These are phyloP conservation scores for Drosophila quadrilineata DNA, from an alignment of 1,140 invertebrate species.

Conservation along the genomic window DNA sequence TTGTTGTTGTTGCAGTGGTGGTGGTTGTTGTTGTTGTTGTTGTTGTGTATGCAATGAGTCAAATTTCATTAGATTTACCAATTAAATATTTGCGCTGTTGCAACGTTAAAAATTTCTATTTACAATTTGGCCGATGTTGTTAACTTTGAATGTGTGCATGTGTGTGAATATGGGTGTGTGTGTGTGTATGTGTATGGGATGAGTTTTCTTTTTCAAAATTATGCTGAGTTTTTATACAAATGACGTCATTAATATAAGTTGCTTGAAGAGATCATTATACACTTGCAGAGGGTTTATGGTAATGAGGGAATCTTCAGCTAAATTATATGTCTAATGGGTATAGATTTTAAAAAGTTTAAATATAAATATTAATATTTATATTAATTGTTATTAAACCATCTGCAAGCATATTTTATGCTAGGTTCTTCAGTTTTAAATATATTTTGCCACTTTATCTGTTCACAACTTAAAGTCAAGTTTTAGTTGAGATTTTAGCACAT, in stretches of 20 bases:
- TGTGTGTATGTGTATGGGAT: constrained; percentile 1
- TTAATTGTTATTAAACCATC: too few relatives aligned
- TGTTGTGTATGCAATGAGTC: constrained; percentile 70
- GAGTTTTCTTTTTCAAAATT: constrained; percentile 3
- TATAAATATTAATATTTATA: too few relatives aligned
- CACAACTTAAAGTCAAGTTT: constrained; percentile 12
- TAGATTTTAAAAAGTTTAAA: too few relatives aligned
- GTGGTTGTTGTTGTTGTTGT: constrained; percentile 34
- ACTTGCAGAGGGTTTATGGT: too few relatives aligned
- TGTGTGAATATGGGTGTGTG: neutral
- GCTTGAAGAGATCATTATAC: too few relatives aligned
- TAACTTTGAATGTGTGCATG: constrained; percentile 3
- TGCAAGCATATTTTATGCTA: too few relatives aligned
- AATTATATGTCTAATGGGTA: too few relatives aligned
- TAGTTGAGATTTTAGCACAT: constrained; percentile 18
- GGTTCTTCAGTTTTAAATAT: neutral
- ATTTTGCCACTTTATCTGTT: neutral
- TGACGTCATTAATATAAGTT: neutral
- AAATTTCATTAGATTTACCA: constrained; percentile 75
- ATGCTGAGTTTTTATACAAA: constrained; percentile 9
- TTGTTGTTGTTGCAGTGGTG: constrained; percentile 3
- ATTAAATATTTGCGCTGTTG: constrained; percentile 52
- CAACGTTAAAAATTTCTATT: constrained; percentile 46
- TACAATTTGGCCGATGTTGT: constrained; percentile 42
- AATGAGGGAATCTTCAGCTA: too few relatives aligned